Percentiles rank a stretch among this genome's conserved stretches.
These are phyloP conservation scores for Strix occidentalis DNA, from an alignment of 2,797 vertebrate genomes.

Conservation along the genomic window DNA sequence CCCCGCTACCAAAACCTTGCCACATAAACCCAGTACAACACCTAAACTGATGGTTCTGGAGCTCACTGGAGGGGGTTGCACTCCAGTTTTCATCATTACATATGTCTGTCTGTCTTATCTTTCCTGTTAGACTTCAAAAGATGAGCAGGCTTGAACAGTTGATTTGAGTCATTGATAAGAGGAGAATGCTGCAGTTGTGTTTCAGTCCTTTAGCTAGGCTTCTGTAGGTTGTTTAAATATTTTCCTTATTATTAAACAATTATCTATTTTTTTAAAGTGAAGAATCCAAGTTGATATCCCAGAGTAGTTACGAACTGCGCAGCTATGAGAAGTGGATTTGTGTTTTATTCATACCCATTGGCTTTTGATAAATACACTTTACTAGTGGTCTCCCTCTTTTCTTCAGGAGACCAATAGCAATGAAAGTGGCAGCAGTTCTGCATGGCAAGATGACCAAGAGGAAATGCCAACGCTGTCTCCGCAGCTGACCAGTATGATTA, in stretches of 20 bases:
- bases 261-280: neutral
- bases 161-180: neutral
- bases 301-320: neutral
- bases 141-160: neutral
- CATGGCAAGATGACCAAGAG: slow-evolving; percentile 3
- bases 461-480: slow-evolving; percentile 73
- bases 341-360: neutral
- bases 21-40: too few relatives aligned
- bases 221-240: neutral
- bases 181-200: neutral
- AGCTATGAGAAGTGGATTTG: neutral
- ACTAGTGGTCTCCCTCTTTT: neutral
- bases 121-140: neutral
- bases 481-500: neutral
- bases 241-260: neutral
- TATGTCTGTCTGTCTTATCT: neutral
- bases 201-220: neutral
- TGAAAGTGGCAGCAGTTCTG: neutral
- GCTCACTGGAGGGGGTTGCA: neutral
- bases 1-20: too few relatives aligned
- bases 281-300: neutral
- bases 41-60: neutral
- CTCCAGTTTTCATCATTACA: neutral
- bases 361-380: neutral
- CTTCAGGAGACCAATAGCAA: slow-evolving; percentile 50